Evolutionary conservation across 2,113 vertebrate species (phyloP).

Genomic region (Corythornis vintsioides): DNA sequence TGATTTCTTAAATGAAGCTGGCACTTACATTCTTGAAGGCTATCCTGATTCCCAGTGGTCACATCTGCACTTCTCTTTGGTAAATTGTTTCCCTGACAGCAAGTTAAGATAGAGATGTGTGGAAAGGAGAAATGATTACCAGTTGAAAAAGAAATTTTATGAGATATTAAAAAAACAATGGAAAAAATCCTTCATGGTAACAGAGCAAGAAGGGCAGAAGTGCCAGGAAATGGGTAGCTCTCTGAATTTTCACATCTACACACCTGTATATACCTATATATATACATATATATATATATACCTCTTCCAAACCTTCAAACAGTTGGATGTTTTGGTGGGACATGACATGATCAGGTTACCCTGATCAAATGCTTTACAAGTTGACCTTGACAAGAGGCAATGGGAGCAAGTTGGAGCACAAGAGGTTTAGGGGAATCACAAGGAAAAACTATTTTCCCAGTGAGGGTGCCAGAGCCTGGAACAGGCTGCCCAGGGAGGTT

Average conservation of each 20-base stretch:
- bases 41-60: neutral
- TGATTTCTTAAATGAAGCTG: neutral
- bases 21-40: neutral
- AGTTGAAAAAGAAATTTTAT: neutral
- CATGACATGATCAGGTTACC: neutral
- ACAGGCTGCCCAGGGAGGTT: too few species aligned
- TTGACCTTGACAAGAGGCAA: neutral
- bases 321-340: neutral
- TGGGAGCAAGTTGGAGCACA: too few species aligned
- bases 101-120: neutral
- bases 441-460: too few species aligned
- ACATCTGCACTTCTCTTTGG: neutral
- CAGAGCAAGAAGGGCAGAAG: neutral
- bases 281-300: too few species aligned
- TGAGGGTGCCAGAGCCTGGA: too few species aligned
- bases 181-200: neutral
- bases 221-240: neutral
- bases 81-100: neutral
- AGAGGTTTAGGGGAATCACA: too few species aligned
- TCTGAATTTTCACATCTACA: neutral
- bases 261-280: too few species aligned
- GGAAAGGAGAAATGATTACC: neutral
- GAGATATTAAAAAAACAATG: neutral
- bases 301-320: neutral
- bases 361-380: neutral